phyloP scores from a whole-genome alignment of 2,113 vertebrate genomes.

The Prinia subflava region DNA sequence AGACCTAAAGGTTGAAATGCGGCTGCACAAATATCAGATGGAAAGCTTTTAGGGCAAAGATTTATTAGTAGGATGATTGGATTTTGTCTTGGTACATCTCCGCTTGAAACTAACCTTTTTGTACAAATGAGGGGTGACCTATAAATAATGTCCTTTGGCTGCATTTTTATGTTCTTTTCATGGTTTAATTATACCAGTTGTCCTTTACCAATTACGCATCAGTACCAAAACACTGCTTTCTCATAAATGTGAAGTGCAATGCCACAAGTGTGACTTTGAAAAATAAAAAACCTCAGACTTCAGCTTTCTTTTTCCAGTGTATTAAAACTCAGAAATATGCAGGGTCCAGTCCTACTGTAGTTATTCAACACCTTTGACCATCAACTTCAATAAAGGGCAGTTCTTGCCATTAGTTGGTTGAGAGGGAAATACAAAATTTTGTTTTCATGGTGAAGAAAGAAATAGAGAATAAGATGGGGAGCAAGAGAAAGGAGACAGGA shows the following conservation, averaged over 20 bases:
- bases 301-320: not conserved
- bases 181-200: not conserved
- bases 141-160: not conserved
- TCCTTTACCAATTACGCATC: not conserved
- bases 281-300: not conserved
- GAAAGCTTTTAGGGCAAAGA: not conserved
- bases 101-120: conserved; percentile 20
- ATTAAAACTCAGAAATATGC: not conserved
- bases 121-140: not conserved
- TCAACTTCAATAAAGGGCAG: not conserved
- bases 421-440: not conserved
- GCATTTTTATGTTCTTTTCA: not conserved
- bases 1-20: not conserved
- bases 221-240: not conserved
- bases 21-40: not conserved
- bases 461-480: not conserved
- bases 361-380: not conserved
- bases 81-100: not conserved
- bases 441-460: not conserved
- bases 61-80: conserved; percentile 11
- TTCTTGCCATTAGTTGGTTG: not conserved
- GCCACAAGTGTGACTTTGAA: not conserved
- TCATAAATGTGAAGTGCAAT: not conserved
- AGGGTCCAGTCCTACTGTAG: not conserved
- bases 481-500: not conserved